Evolutionary conservation across 2,113 vertebrate species (phyloP).

Genomic region (Cacatua alba): DNA sequence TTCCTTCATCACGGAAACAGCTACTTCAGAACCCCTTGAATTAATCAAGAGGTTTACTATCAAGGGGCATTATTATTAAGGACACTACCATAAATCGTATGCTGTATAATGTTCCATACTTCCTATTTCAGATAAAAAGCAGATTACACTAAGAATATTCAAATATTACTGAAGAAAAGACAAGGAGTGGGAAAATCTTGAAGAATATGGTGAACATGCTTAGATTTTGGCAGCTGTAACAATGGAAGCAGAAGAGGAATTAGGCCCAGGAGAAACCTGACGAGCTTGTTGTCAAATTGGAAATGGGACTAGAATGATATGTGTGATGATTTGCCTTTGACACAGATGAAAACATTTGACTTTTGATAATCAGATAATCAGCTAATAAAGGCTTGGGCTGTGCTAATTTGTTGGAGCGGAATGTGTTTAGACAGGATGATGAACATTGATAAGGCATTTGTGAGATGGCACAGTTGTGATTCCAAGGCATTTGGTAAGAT

Average conservation of each 20-base stretch:
- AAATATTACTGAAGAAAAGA: neutral
- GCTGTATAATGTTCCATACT: neutral
- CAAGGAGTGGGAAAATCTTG: neutral
- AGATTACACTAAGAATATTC: neutral
- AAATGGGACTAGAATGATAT: constrained; percentile 16
- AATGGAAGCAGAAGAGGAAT: neutral
- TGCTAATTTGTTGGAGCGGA: constrained; percentile 55
- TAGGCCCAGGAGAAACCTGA: neutral
- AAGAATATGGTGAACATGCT: neutral
- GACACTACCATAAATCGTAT: neutral
- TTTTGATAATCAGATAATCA: constrained; percentile 54
- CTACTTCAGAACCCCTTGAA: constrained; percentile 8
- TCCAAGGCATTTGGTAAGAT: constrained; percentile 45
- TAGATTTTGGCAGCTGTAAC: neutral
- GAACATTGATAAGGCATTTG: constrained; percentile 44
- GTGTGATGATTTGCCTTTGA: constrained; percentile 50
- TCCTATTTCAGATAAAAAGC: constrained; percentile 8
- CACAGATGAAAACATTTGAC: constrained; percentile 45
- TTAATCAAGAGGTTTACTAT: neutral
- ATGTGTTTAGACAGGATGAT: constrained; percentile 54
- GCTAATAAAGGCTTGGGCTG: constrained; percentile 51
- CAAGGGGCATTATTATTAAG: neutral
- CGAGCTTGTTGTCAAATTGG: constrained; percentile 6
- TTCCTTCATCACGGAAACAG: constrained; percentile 17
- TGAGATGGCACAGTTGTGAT: constrained; percentile 35